Conservation (phyloP, 2,797 vertebrate genomes). For the Otolemur crassicaudatus region DNA sequence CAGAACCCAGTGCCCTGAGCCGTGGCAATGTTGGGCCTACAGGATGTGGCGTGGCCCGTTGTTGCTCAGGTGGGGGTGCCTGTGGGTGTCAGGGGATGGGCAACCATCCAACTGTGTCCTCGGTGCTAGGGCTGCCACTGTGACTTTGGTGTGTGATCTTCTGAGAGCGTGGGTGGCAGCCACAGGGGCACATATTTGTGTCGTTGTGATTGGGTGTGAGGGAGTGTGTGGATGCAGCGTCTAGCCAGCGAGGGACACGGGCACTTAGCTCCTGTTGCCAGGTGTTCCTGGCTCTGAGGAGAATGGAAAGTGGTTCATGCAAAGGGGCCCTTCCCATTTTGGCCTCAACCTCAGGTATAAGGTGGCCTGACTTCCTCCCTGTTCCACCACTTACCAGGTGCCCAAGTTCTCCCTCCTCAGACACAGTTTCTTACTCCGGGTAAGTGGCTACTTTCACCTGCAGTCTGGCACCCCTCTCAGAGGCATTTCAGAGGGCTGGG, state of each 20-base stretch:
- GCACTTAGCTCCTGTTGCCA: background rate
- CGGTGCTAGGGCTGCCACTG: background rate
- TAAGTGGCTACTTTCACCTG: background rate
- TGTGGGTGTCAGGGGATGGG: background rate
- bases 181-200: background rate
- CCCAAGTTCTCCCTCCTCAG: fast-evolving
- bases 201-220: background rate
- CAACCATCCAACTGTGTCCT: slow-evolving; percentile 26
- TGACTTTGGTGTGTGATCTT: slow-evolving; percentile 53
- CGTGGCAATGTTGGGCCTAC: background rate
- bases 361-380: background rate
- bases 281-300: background rate
- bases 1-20: background rate
- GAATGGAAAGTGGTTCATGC: slow-evolving; percentile 4
- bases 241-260: background rate
- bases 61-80: background rate
- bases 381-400: background rate
- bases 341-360: background rate
- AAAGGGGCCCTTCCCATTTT: background rate
- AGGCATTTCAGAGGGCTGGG: background rate
- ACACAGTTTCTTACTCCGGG: background rate
- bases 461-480: background rate
- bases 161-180: background rate
- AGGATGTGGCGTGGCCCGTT: background rate
- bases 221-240: background rate